Conservation (phyloP, 2,797 vertebrate species). For the Sebastes iracundus region DNA sequence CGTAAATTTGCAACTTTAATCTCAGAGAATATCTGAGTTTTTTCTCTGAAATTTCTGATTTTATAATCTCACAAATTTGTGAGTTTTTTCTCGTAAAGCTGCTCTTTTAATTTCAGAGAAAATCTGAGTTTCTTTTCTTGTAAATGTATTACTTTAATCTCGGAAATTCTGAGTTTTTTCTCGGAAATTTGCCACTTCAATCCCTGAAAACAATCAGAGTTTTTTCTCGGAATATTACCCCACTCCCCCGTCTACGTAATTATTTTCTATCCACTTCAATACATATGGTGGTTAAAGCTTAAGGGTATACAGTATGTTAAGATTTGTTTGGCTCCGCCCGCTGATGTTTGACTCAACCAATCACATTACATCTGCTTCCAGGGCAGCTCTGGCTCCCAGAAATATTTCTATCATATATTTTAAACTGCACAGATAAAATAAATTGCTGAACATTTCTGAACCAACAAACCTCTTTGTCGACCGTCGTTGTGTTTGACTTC, state of each 20-base stretch:
- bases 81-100: too few species aligned
- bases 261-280: neutral
- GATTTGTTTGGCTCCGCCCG: neutral
- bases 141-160: too few species aligned
- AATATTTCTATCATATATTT: accelerated
- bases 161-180: too few species aligned
- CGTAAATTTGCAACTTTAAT: too few species aligned
- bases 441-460: neutral
- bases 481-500: neutral
- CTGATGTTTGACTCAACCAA: neutral
- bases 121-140: too few species aligned
- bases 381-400: neutral
- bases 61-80: too few species aligned
- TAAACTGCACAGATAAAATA: neutral
- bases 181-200: too few species aligned
- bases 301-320: neutral
- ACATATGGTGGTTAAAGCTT: neutral
- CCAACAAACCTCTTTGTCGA: neutral
- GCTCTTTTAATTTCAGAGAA: too few species aligned
- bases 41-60: too few species aligned
- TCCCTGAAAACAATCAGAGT: too few species aligned
- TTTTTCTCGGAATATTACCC: too few species aligned
- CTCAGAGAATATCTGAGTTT: too few species aligned
- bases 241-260: neutral
- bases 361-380: neutral